Evolutionary conservation across 2,888 invertebrate genomes (phyloP), one percentile per base, ranked within the genome.

Genomic region (Noctua comes): DNA sequence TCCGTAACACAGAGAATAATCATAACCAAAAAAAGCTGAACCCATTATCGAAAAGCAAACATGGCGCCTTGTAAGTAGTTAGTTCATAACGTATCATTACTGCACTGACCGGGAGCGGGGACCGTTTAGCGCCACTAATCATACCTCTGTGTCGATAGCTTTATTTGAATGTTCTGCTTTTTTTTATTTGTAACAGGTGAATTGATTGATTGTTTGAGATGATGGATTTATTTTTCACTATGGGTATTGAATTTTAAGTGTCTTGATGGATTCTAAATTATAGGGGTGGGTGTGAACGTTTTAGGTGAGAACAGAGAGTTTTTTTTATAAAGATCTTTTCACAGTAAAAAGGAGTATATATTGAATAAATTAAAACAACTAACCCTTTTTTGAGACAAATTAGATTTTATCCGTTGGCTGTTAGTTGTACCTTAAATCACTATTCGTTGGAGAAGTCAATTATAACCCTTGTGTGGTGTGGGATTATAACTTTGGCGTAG

Each of bases 81-180:
- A 59, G 77, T 75, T 86, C 80, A 68, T 78, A 88, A 86, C 84
- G 68, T 88, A 81, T 84, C n/a, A 89, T 88, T 88, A 88, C 84
- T 31, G 66, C 36, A 70, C 62, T 76, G 59, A 21, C 75, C 79
- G 74, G 86, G 89, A 88, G 88, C 85, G 71, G 68, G 82, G 62
- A 76, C 43, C 79, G 80, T 71, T 86, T 78, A 85, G 69, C 78
- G 71, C 68, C 70, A 27, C 75, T 85, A 86, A 89, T 88, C 73
- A 82, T 64, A 85, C 57, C 54, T 48, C 70, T 27, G 68, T 80
- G 72, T 77, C 81, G 79, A 83, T 80, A 75, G 88, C 73, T 84
- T 77, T 46, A 72, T 31, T 75, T 75, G 68, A 81, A 80, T 66
- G 77, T 62, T 73, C 48, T 10, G 57, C 66, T 85, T 81, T 81